Percentiles rank a stretch among this genome's conserved stretches.
phyloP scores from a whole-genome alignment of 2,113 vertebrate species.

The Pangasianodon gigas region DNA sequence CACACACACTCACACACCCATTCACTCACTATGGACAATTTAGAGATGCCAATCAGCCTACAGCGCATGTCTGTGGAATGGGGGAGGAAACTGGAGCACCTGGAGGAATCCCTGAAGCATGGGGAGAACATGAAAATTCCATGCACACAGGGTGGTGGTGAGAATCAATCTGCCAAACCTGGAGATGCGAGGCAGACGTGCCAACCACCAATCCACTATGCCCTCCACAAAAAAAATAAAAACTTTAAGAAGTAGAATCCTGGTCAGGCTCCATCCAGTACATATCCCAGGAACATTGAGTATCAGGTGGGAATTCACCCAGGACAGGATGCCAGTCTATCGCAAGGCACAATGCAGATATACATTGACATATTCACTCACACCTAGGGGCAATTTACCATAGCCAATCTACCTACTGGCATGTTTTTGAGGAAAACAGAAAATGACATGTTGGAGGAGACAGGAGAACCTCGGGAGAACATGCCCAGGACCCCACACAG shows the following conservation, averaged over 20 bases:
- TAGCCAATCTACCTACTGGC: neutral
- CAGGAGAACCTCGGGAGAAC: neutral
- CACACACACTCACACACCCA: too few species aligned
- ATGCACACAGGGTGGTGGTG: too few species aligned
- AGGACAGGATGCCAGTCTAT: neutral
- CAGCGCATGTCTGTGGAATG: too few species aligned
- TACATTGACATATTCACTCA: neutral
- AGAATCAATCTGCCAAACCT: too few species aligned
- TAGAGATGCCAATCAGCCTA: too few species aligned
- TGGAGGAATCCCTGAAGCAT: too few species aligned
- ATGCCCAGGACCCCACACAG: neutral
- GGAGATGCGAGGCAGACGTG: too few species aligned
- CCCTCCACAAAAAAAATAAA: too few species aligned
- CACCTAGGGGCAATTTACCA: neutral
- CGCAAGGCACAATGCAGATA: neutral
- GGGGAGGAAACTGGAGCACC: too few species aligned
- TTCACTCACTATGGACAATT: too few species aligned
- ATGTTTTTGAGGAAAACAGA: neutral
- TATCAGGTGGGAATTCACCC: neutral
- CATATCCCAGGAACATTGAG: neutral
- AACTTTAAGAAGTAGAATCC: neutral
- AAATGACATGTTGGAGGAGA: neutral
- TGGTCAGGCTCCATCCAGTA: neutral
- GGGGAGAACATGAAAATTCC: too few species aligned
- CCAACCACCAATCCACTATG: too few species aligned